Percentiles rank a stretch among this genome's conserved stretches.
These are phyloP conservation scores for Hemicrepidius hirtus DNA, from an alignment of 2,888 invertebrate genomes.

Conservation along the genomic window DNA sequence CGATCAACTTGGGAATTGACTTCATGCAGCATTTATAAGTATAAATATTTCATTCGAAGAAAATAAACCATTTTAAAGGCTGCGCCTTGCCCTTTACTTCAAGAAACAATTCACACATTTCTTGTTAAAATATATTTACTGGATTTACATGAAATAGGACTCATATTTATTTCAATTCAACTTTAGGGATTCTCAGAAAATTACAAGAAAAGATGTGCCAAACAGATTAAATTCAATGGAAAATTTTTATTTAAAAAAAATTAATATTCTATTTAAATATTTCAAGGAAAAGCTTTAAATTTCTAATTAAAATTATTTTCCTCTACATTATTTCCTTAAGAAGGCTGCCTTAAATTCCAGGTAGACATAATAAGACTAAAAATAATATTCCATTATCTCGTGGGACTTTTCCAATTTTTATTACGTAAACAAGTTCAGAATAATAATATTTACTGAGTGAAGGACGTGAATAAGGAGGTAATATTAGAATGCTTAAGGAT, in stretches of 20 bases:
- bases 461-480: background rate
- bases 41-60: background rate
- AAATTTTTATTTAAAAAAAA: too few species aligned
- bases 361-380: too few species aligned
- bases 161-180: too few species aligned
- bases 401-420: background rate
- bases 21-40: background rate
- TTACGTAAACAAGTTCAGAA: background rate
- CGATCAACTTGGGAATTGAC: background rate
- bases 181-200: too few species aligned
- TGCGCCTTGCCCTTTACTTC: background rate
- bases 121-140: background rate
- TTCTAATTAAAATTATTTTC: too few species aligned
- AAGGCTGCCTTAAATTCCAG: too few species aligned
- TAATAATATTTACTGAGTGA: constrained; percentile 15
- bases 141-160: too few species aligned
- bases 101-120: background rate
- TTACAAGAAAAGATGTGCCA: too few species aligned
- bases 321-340: too few species aligned
- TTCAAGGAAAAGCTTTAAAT: too few species aligned
- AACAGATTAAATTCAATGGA: too few species aligned
- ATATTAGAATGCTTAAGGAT: constrained; percentile 12
- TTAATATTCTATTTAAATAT: too few species aligned
- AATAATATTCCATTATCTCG: background rate
- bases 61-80: background rate